phyloP scores from a whole-genome alignment of 2,888 invertebrate species.

The Gortyna flavago region DNA sequence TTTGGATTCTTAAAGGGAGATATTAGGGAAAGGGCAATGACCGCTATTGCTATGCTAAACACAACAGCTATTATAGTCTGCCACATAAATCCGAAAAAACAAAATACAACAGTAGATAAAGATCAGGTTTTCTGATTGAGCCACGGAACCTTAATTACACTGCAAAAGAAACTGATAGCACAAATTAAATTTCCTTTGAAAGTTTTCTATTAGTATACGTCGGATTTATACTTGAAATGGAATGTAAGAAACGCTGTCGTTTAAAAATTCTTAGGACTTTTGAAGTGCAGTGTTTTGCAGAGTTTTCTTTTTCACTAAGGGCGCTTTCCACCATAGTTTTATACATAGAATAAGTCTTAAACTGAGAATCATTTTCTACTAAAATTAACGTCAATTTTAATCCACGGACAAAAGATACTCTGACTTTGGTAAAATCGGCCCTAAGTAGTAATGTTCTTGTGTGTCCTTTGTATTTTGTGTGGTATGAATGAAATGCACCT shows the following conservation, averaged over 20 bases:
- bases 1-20: background rate
- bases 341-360: background rate
- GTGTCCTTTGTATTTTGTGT: no score
- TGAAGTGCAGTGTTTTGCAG: conserved; percentile 6
- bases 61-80: no score
- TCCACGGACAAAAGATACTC: background rate
- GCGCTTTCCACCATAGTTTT: background rate
- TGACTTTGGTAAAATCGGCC: background rate
- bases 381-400: background rate
- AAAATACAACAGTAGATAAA: background rate
- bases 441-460: no score
- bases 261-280: conserved; percentile 14
- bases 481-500: no score
- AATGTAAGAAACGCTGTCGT: conserved; percentile 27
- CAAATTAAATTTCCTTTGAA: conserved; percentile 55
- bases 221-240: conserved; percentile 41
- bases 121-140: background rate
- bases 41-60: background rate
- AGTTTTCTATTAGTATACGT: conserved; percentile 42
- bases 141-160: background rate
- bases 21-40: background rate
- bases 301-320: background rate
- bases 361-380: background rate
- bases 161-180: conserved; percentile 47
- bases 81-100: background rate